A percentile compares a stretch with the other conserved stretches of the same genome.
Conservation (phyloP, 2,888 invertebrate species). For the Phengaris arion region DNA sequence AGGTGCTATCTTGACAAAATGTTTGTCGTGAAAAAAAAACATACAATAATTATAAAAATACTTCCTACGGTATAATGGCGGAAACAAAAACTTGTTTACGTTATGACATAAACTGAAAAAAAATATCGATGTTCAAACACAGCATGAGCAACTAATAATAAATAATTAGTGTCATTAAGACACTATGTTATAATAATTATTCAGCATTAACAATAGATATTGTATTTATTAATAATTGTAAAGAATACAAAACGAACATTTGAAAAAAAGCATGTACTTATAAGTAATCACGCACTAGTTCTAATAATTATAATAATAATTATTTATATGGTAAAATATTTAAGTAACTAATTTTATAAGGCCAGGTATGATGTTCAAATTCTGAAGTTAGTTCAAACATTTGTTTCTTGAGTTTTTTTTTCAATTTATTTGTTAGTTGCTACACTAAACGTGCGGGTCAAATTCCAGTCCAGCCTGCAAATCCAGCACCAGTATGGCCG, state of each 20-base stretch:
- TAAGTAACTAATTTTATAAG: no score
- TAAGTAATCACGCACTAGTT: no score
- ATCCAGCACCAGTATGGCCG: no score
- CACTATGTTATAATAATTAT: background rate
- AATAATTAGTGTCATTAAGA: background rate
- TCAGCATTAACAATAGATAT: background rate
- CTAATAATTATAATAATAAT: no score
- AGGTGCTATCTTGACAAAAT: background rate
- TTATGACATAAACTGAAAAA: background rate
- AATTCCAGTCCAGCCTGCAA: no score
- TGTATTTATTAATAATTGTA: background rate
- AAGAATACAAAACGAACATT: background rate
- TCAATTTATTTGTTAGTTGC: no score
- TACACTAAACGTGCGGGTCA: no score
- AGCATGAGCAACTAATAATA: background rate
- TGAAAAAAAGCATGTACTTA: no score
- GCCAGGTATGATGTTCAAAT: no score
- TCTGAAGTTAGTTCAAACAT: no score
- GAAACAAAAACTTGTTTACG: slow-evolving; percentile 19
- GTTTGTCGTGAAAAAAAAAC: background rate
- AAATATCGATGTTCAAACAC: background rate
- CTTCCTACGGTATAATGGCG: slow-evolving; percentile 15
- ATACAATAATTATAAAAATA: slow-evolving; percentile 8
- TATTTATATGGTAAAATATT: no score
- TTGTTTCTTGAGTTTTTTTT: no score